These are phyloP conservation scores for Arrhamphus sclerolepis DNA, from an alignment of 2,797 vertebrate species.

Conservation along the genomic window DNA sequence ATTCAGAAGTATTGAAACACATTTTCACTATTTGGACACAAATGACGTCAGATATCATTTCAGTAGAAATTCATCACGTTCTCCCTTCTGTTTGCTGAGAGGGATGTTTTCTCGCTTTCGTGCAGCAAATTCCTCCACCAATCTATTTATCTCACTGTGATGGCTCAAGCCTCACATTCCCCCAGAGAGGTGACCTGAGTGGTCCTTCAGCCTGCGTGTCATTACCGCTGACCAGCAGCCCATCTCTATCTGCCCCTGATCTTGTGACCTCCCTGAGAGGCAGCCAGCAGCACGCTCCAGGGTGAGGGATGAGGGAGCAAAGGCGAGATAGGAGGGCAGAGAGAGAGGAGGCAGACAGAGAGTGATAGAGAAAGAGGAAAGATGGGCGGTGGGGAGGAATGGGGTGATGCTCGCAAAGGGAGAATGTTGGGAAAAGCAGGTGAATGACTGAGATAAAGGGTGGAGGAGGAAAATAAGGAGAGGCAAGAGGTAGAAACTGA, in stretches of 20 bases:
- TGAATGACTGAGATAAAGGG: slow-evolving; percentile 25
- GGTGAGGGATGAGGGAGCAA: slow-evolving; percentile 17
- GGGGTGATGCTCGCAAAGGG: slow-evolving; percentile 2
- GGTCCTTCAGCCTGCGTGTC: slow-evolving; percentile 74
- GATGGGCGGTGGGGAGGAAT: slow-evolving; percentile 6
- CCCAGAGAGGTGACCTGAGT: slow-evolving; percentile 61
- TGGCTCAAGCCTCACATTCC: slow-evolving; percentile 57
- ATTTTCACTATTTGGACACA: slow-evolving; percentile 41
- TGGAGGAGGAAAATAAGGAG: slow-evolving; percentile 24
- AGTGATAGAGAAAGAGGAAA: neutral
- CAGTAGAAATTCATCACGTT: slow-evolving; percentile 50
- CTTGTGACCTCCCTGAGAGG: slow-evolving; percentile 71
- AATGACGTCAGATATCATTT: slow-evolving; percentile 56
- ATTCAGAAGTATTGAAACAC: slow-evolving; percentile 63
- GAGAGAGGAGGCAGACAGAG: slow-evolving; percentile 23
- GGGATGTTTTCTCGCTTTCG: slow-evolving; percentile 40
- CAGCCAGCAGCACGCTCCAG: slow-evolving; percentile 49
- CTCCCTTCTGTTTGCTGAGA: slow-evolving; percentile 15
- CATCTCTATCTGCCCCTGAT: slow-evolving; percentile 76
- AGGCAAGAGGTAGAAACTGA: slow-evolving; percentile 22
- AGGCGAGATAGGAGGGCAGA: slow-evolving; percentile 25
- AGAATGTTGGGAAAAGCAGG: slow-evolving; percentile 17
- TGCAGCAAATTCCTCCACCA: slow-evolving; percentile 53
- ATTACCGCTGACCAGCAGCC: slow-evolving; percentile 80
- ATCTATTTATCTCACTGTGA: slow-evolving; percentile 56